A percentile compares a stretch with the other conserved stretches of the same genome.
Conservation (phyloP, 2,113 vertebrate species). For the Orycteropus afer region DNA sequence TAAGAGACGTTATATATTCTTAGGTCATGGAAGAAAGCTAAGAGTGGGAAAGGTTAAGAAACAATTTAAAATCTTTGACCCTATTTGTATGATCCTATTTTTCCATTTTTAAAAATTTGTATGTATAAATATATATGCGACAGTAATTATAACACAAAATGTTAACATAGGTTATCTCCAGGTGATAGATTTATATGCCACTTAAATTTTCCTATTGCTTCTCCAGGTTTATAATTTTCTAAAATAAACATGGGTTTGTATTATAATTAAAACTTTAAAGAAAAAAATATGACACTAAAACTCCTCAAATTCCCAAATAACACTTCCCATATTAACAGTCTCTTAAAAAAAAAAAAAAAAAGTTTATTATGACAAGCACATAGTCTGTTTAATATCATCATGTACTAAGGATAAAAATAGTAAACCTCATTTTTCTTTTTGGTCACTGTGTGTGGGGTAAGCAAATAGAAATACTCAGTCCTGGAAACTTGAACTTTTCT, state of each 20-base stretch:
- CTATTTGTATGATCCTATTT: not conserved
- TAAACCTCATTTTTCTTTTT: constrained; percentile 46
- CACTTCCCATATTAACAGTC: not conserved
- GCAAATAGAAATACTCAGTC: constrained; percentile 57
- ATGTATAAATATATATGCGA: not conserved
- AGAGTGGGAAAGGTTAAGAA: not conserved
- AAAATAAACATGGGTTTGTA: not conserved
- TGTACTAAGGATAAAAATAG: constrained; percentile 18
- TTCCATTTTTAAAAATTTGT: not conserved
- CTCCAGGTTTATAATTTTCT: not conserved
- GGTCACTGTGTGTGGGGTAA: not conserved
- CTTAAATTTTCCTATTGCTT: constrained; percentile 13
- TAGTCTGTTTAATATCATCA: constrained; percentile 9
- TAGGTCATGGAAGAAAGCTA: not conserved
- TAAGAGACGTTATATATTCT: not conserved
- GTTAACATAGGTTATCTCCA: not conserved
- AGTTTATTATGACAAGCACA: not conserved
- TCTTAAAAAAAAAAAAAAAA: constrained; percentile 29
- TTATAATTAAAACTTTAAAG: constrained; percentile 13
- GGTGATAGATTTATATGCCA: not conserved
- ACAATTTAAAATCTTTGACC: not conserved
- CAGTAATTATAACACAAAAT: not conserved
- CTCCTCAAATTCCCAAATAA: constrained; percentile 17
- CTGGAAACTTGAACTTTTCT: constrained; percentile 35
- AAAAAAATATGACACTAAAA: not conserved